A percentile compares a stretch with the other conserved stretches of the same genome.
These are phyloP conservation scores for Tiliacea citrago DNA, from an alignment of 2,888 invertebrate species.

Conservation along the genomic window DNA sequence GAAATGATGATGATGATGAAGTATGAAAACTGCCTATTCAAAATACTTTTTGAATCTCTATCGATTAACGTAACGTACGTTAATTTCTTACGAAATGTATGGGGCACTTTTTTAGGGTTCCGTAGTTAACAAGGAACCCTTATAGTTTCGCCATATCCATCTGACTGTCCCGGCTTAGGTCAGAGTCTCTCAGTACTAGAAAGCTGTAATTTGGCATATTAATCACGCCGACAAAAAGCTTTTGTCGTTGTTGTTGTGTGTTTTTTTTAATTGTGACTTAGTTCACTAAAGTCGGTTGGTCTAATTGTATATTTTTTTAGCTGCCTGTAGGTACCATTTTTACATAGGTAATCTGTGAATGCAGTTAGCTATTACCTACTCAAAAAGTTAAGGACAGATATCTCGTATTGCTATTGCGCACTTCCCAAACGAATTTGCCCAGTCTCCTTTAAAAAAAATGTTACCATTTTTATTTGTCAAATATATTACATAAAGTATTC, in stretches of 20 bases:
- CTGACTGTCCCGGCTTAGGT: too few species aligned
- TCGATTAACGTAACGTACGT: too few species aligned
- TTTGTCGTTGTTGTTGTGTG: too few species aligned
- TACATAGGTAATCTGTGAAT: not conserved
- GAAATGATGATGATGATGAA: too few species aligned
- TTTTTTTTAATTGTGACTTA: not conserved
- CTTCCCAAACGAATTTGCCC: not conserved
- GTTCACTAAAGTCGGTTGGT: not conserved
- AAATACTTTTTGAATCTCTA: not conserved
- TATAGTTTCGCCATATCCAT: too few species aligned
- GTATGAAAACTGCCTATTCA: not conserved
- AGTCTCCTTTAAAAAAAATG: not conserved
- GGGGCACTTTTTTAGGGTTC: too few species aligned
- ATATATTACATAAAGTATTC: not conserved
- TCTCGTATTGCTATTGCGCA: not conserved
- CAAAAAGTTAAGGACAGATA: not conserved
- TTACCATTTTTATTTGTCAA: not conserved
- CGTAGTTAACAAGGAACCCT: too few species aligned
- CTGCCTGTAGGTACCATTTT: not conserved
- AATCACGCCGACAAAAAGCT: too few species aligned
- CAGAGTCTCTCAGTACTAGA: too few species aligned
- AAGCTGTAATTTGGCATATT: too few species aligned
- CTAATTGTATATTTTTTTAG: not conserved
- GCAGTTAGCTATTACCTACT: not conserved
- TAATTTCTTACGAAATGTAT: too few species aligned